Conservation (phyloP, 2,888 invertebrate species). For the Listrodromus nycthemerus region DNA sequence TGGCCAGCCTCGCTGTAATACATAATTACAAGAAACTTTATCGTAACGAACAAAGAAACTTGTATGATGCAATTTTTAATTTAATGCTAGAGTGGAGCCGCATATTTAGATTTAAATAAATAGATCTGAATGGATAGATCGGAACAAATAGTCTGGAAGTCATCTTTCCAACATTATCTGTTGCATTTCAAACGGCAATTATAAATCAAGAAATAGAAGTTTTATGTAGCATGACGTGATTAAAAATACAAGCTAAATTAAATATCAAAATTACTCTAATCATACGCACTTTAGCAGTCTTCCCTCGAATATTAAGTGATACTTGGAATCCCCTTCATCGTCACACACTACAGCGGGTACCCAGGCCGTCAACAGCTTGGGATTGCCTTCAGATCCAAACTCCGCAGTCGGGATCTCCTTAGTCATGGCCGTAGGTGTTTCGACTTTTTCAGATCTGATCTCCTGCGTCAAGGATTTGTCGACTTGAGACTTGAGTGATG, state of each 20-base stretch:
- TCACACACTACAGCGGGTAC: constrained; percentile 72
- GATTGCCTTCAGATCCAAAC: constrained; percentile 73
- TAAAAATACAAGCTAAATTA: not conserved
- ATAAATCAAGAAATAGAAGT: not conserved
- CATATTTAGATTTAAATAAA: too few species aligned
- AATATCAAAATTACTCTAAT: not conserved
- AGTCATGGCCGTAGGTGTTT: not conserved
- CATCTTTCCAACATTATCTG: too few species aligned
- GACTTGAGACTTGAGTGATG: not conserved
- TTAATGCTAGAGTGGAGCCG: too few species aligned
- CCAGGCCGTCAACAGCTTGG: constrained; percentile 76
- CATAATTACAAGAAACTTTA: not conserved
- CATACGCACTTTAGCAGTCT: constrained; percentile 78
- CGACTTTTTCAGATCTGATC: constrained; percentile 12
- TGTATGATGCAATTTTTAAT: not conserved
- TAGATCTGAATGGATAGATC: not conserved
- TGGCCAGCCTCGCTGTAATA: constrained; percentile 76
- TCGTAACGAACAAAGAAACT: not conserved
- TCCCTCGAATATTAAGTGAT: constrained; percentile 77
- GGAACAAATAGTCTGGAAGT: too few species aligned
- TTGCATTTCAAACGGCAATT: not conserved
- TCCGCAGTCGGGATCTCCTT: constrained; percentile 15
- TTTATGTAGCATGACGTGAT: not conserved
- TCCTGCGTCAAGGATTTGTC: constrained; percentile 1
- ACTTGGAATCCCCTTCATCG: constrained; percentile 57